Base-by-base conservation (phyloP, 2,888 invertebrate species). In the Atrina japonica region DNA sequence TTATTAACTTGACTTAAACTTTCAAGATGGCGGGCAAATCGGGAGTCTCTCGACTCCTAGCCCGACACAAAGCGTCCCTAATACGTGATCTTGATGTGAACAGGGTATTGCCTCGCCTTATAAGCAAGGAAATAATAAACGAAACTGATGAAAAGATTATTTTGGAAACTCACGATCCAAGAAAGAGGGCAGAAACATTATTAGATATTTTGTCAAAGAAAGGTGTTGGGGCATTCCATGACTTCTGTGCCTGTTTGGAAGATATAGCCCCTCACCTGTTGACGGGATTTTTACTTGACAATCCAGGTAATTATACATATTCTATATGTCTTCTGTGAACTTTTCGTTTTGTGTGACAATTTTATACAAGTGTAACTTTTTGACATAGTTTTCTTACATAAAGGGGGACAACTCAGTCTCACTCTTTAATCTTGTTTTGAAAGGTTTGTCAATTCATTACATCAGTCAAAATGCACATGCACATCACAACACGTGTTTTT, bases 181-280 rank as follows among this genome's bases (percentile, higher is more conserved):
- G 77, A 40, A 78, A 75, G 47, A 79, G 84, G 25, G 79, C 84
- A n/a, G 87, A 88, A 29, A 66, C 80, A 40, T 82, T 90, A 76
- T 77, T 89, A 27, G 88, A 88, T 58, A 81, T 87, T 68, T 73
- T 89, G 27, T 83, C 85, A 7, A 78, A 77, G 56, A 89, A 88
- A 75, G 88, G 87, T 59, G 76, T 82, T 40, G 73, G 77, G 35
- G 86, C 84, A 53, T 88, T 89, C 78, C 83, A 85, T 21, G 88
- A 87, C 60, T 86, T 89, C 77, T 88, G 88, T 80, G 80, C 76
- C 63, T 82, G 82, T 77, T 82, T 90, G 52, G 89, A 90, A 73
- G 82, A 84, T 64, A 77, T 78, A 55, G 73, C 83, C 6, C 87
- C 88, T 5, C 83, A 84, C 63, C 73, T 88, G 27, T 67, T 87